A percentile compares a stretch with the other conserved stretches of the same genome.
These are phyloP conservation scores for Acleris cristana DNA, from an alignment of 2,888 invertebrate species.

Conservation along the genomic window DNA sequence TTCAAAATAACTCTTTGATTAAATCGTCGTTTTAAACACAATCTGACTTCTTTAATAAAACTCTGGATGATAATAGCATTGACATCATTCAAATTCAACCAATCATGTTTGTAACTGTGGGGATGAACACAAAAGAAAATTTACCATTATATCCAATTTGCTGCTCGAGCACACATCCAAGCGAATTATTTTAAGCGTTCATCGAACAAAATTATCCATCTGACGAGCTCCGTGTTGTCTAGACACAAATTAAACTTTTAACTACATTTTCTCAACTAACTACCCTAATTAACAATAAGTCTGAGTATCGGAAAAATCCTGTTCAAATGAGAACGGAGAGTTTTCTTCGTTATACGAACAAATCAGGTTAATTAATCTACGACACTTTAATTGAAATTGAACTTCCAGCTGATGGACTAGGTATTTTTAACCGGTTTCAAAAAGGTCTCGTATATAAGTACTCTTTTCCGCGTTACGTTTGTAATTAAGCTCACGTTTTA, in stretches of 20 bases:
- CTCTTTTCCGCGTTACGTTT: too few species aligned
- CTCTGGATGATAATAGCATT: background rate
- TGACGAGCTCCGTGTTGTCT: conserved; percentile 27
- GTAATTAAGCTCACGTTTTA: too few species aligned
- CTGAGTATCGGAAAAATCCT: conserved; percentile 3
- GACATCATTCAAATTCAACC: background rate
- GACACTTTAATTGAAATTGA: background rate
- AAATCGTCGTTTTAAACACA: too few species aligned
- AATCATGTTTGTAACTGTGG: background rate
- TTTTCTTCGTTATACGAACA: background rate
- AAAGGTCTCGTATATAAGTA: too few species aligned
- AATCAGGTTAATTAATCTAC: background rate
- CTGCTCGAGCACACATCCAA: conserved; percentile 28
- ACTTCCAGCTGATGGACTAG: background rate
- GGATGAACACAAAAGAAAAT: conserved; percentile 18
- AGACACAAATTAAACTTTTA: conserved; percentile 30
- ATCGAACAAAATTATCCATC: conserved; percentile 24
- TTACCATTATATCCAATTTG: conserved; percentile 27
- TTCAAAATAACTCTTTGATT: too few species aligned
- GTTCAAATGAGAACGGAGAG: background rate
- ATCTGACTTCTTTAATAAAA: background rate
- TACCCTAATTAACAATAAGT: conserved; percentile 19
- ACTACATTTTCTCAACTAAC: conserved; percentile 19
- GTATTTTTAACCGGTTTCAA: too few species aligned
- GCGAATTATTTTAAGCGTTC: conserved; percentile 27